Conservation (phyloP, 2,888 invertebrate species). For the Plusia festucae region DNA sequence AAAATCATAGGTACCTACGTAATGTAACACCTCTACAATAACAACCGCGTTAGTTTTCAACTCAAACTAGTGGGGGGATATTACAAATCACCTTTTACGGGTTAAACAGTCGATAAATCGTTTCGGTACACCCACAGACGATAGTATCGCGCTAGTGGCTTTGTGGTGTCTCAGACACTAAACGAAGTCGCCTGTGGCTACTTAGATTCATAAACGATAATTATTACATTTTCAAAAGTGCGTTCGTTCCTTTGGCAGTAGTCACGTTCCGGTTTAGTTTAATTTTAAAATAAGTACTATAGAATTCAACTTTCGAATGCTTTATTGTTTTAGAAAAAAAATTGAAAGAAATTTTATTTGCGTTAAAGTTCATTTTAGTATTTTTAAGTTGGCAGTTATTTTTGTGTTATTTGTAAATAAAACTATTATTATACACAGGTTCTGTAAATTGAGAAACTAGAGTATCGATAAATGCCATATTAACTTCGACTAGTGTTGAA, state of each 20-base stretch:
- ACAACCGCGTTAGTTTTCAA: constrained; percentile 53
- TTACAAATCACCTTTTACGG: constrained; percentile 84
- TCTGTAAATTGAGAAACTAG: constrained; percentile 18
- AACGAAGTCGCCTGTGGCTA: constrained; percentile 76
- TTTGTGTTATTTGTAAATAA: not conserved
- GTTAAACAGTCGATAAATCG: constrained; percentile 82
- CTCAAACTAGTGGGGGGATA: constrained; percentile 65
- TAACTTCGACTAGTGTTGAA: constrained; percentile 40
- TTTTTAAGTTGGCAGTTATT: not conserved
- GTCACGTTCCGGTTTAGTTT: constrained; percentile 24
- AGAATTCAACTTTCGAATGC: constrained; percentile 18
- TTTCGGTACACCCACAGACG: constrained; percentile 80
- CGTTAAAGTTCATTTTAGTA: not conserved
- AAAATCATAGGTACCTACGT: constrained; percentile 17
- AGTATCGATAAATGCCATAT: constrained; percentile 34
- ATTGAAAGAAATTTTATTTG: not conserved
- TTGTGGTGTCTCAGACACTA: constrained; percentile 74
- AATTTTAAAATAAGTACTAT: not conserved
- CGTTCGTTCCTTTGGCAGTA: constrained; percentile 45
- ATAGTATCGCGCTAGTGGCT: constrained; percentile 78
- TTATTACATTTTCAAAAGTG: constrained; percentile 71
- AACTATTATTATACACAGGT: constrained; percentile 18
- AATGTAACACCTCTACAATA: constrained; percentile 30
- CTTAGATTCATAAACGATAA: constrained; percentile 79
- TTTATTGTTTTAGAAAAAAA: not conserved